Evolutionary conservation across 2,113 vertebrate genomes (phyloP).

Genomic region (Ailurus styani): DNA sequence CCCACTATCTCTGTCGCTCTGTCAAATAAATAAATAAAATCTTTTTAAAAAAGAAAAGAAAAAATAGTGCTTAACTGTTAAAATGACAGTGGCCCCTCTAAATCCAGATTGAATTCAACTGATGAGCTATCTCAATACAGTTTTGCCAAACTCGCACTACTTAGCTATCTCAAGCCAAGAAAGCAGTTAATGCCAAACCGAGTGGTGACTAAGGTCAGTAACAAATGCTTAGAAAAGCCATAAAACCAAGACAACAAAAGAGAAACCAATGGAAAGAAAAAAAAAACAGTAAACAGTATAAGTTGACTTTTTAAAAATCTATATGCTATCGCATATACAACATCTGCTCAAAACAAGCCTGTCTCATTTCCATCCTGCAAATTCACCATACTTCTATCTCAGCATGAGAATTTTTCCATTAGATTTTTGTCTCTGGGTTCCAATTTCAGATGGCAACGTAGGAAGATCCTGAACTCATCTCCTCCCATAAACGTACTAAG

Average conservation of each 20-base stretch:
- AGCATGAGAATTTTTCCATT: neutral
- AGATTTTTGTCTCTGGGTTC: neutral
- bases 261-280: neutral
- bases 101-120: conserved; percentile 1
- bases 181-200: conserved; percentile 38
- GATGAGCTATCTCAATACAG: neutral
- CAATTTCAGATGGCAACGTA: neutral
- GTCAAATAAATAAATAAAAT: too few relatives aligned
- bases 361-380: neutral
- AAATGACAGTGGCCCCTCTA: neutral
- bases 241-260: conserved; percentile 5
- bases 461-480: neutral
- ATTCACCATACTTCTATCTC: neutral
- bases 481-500: neutral
- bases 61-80: neutral
- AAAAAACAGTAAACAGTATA: neutral
- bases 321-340: neutral
- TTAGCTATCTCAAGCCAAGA: conserved; percentile 40
- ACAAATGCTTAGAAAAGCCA: conserved; percentile 34
- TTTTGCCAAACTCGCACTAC: neutral
- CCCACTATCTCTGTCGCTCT: too few relatives aligned
- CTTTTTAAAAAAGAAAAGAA: too few relatives aligned
- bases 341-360: conserved; percentile 6
- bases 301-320: conserved; percentile 20
- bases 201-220: conserved; percentile 5